A percentile compares a stretch with the other conserved stretches of the same genome.
phyloP scores from a whole-genome alignment of 1,140 invertebrate genomes.

The Aporrectodea caliginosa region DNA sequence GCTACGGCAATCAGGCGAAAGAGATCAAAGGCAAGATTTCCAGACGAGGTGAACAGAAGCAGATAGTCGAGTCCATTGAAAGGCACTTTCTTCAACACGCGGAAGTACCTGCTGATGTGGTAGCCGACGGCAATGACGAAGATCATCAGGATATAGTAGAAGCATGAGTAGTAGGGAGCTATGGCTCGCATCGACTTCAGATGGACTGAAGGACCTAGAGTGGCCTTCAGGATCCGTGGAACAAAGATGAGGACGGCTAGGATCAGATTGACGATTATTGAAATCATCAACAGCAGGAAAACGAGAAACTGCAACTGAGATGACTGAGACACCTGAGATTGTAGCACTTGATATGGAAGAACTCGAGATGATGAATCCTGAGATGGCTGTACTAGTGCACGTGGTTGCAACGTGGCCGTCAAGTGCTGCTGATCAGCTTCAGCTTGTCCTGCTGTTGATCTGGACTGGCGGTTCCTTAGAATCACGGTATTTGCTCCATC shows the following conservation, averaged over 20 bases:
- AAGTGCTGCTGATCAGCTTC: too few relatives aligned
- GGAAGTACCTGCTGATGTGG: neutral
- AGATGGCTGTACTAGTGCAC: too few relatives aligned
- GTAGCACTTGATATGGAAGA: too few relatives aligned
- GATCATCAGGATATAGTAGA: neutral
- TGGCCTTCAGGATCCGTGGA: neutral
- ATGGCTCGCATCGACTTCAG: neutral
- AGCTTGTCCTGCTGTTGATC: too few relatives aligned
- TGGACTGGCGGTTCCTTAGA: too few relatives aligned
- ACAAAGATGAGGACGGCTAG: neutral
- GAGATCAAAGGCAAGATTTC: neutral
- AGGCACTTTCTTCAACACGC: neutral
- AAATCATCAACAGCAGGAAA: too few relatives aligned
- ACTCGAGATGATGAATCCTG: too few relatives aligned
- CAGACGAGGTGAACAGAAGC: neutral
- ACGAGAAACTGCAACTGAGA: too few relatives aligned
- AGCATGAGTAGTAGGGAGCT: neutral
- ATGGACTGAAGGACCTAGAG: neutral
- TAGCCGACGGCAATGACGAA: neutral
- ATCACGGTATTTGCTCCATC: too few relatives aligned
- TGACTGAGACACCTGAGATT: too few relatives aligned
- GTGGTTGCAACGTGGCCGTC: too few relatives aligned
- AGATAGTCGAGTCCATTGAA: neutral
- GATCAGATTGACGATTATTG: neutral
- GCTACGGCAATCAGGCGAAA: neutral